phyloP scores from a whole-genome alignment of 2,797 vertebrate species.

The Sebastes miniatus region DNA sequence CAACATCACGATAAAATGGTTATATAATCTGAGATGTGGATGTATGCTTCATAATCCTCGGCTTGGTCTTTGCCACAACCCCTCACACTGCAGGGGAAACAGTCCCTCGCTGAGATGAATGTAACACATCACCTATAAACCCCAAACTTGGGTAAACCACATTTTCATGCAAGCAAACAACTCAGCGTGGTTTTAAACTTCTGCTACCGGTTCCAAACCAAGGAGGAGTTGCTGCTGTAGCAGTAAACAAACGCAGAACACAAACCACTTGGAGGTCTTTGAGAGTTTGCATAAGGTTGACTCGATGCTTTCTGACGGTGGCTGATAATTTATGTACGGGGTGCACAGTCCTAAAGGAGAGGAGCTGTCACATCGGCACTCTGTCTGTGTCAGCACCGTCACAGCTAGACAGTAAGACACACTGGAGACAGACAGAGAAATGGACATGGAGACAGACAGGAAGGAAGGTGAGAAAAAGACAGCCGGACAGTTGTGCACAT shows the following conservation, averaged over 20 bases:
- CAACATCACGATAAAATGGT: constrained; percentile 30
- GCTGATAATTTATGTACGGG: constrained; percentile 63
- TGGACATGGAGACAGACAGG: constrained; percentile 9
- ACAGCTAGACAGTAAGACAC: constrained; percentile 15
- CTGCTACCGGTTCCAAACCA: not conserved
- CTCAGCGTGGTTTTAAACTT: not conserved
- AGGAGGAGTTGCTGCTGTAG: not conserved
- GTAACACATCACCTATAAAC: constrained; percentile 7
- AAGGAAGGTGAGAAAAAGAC: not conserved
- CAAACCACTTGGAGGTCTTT: not conserved
- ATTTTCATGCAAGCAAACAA: not conserved
- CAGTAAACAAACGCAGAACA: not conserved
- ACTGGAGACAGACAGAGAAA: constrained; percentile 6
- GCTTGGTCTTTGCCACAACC: not conserved
- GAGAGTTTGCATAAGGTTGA: constrained; percentile 15
- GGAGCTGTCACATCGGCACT: constrained; percentile 47
- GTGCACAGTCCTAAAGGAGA: constrained; percentile 20
- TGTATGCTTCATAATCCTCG: constrained; percentile 46
- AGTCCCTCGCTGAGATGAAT: not conserved
- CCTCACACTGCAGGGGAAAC: not conserved
- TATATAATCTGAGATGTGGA: constrained; percentile 56
- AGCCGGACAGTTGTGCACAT: not conserved
- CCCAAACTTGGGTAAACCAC: not conserved
- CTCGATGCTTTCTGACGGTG: constrained; percentile 22
- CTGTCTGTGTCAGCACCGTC: constrained; percentile 35